A percentile compares a stretch with the other conserved stretches of the same genome.
Evolutionary conservation across 2,113 vertebrate genomes (phyloP).

Genomic region (Bos indicus): DNA sequence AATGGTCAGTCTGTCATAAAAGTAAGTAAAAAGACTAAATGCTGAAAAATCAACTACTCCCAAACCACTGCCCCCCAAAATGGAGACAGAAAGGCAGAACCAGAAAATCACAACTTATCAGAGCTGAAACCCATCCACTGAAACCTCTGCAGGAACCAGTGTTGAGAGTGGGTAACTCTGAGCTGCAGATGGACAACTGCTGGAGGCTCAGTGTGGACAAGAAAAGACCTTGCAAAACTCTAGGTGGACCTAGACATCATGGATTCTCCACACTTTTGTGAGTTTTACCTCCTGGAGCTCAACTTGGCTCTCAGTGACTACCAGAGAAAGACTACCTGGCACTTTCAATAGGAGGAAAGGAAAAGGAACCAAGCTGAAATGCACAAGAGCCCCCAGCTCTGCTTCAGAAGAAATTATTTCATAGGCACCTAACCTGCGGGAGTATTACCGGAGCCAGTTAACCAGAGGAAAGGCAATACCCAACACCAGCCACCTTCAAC

Average conservation of each 20-base stretch:
- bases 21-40: background rate
- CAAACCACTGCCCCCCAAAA: background rate
- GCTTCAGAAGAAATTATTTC: background rate
- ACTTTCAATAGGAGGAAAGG: background rate
- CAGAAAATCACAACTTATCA: background rate
- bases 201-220: background rate
- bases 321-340: background rate
- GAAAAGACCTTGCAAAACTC: background rate
- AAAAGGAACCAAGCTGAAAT: background rate
- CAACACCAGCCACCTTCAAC: background rate
- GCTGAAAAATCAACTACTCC: background rate
- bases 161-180: background rate
- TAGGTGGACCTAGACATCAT: background rate
- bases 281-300: background rate
- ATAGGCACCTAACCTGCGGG: background rate
- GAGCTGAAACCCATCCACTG: background rate
- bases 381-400: background rate
- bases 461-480: background rate
- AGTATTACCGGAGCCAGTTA: background rate
- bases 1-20: background rate
- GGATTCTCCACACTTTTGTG: background rate
- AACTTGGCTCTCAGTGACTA: background rate
- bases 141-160: background rate
- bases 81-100: background rate
- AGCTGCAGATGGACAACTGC: no score